Evolutionary conservation across 2,888 invertebrate species (phyloP).

Genomic region (Amphiduros pacificus): DNA sequence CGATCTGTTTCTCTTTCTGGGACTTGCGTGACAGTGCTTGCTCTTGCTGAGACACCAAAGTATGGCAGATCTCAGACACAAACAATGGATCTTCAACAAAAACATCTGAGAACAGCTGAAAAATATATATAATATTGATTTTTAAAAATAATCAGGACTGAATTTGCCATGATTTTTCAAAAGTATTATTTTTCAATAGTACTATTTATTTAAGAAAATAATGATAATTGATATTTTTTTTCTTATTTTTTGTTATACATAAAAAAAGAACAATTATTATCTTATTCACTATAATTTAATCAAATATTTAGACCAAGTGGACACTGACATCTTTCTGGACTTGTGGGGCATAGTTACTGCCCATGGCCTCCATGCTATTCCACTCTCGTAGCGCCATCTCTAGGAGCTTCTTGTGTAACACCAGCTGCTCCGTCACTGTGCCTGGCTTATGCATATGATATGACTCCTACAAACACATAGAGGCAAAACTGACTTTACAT

Average conservation of each 20-base stretch:
- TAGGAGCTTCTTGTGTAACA: conserved; percentile 52
- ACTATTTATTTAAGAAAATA: neutral
- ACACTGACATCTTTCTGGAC: conserved; percentile 55
- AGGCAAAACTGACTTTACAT: no score
- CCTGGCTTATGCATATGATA: conserved; percentile 46
- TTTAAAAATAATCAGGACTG: no score
- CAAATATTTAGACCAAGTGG: no score
- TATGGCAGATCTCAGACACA: conserved; percentile 46
- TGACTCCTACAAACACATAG: conserved; percentile 39
- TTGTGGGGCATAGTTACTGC: conserved; percentile 45
- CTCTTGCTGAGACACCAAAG: conserved; percentile 39
- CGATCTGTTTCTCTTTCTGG: conserved; percentile 46
- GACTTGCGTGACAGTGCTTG: conserved; percentile 34
- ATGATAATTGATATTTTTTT: neutral
- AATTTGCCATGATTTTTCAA: no score
- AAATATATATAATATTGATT: no score
- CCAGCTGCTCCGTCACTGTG: conserved; percentile 40
- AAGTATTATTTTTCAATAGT: no score
- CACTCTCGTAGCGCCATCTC: conserved; percentile 49
- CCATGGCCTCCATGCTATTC: conserved; percentile 45
- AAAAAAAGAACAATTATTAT: neutral
- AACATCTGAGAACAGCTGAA: conserved; percentile 52
- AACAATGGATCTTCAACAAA: conserved; percentile 55
- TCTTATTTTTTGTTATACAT: neutral
- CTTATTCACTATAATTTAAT: conserved; percentile 5